A percentile compares a stretch with the other conserved stretches of the same genome.
phyloP scores from a whole-genome alignment of 2,797 vertebrate species.

The Threskiornis aethiopicus region DNA sequence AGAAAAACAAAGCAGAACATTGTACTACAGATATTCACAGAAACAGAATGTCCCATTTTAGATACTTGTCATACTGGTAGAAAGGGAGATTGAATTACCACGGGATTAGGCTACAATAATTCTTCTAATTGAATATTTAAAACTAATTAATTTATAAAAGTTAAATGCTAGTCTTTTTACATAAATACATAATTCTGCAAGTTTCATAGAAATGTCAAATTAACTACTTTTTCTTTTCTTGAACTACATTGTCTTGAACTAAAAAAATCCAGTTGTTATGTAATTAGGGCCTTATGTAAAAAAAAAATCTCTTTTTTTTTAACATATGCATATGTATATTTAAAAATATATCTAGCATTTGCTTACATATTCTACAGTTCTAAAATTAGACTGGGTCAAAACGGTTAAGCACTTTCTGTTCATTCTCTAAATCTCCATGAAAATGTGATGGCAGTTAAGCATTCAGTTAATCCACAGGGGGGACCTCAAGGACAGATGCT shows the following conservation, averaged over 20 bases:
- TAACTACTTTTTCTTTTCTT: background rate
- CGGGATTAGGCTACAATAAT: background rate
- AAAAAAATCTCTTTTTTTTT: background rate
- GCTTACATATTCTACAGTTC: background rate
- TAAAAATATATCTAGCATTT: background rate
- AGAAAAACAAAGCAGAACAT: background rate
- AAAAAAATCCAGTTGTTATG: background rate
- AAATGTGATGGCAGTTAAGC: background rate
- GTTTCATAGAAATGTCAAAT: background rate
- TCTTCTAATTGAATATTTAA: constrained; percentile 5
- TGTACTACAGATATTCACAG: background rate
- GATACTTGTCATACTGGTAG: background rate
- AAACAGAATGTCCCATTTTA: background rate
- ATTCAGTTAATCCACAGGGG: background rate
- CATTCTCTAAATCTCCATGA: background rate
- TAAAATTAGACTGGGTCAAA: constrained; percentile 36
- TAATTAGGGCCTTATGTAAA: background rate
- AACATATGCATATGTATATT: background rate
- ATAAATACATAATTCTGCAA: background rate
- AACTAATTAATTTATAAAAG: background rate
- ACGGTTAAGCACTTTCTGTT: background rate
- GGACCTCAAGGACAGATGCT: background rate
- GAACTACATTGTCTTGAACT: background rate
- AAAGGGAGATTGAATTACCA: background rate
- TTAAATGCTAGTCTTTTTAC: background rate